phyloP scores from a whole-genome alignment of 2,888 invertebrate genomes.

The Onchidella celtica region DNA sequence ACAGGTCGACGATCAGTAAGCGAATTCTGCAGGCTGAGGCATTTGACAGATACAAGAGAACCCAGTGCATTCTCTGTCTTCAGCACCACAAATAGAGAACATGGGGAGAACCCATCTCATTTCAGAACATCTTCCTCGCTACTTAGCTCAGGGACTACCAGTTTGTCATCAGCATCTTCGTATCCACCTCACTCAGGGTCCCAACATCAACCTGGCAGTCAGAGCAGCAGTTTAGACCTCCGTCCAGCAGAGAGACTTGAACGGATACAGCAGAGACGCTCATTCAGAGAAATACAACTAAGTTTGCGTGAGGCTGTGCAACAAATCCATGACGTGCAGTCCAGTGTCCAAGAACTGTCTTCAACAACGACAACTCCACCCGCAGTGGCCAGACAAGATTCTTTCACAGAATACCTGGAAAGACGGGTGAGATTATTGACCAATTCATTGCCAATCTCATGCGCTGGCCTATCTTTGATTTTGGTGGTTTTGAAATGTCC shows the following conservation, averaged over 20 bases:
- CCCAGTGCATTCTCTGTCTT: constrained; percentile 38
- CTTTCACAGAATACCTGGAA: constrained; percentile 41
- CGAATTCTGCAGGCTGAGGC: background rate
- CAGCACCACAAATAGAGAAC: constrained; percentile 6
- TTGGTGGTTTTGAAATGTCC: no score
- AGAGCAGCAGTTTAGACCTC: background rate
- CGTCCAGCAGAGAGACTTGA: no score
- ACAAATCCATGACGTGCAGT: background rate
- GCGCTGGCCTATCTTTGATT: no score
- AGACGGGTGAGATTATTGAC: constrained; percentile 18
- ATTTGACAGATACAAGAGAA: background rate
- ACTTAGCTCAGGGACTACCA: background rate
- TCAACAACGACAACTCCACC: background rate
- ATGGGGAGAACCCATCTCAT: background rate
- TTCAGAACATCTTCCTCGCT: constrained; percentile 8
- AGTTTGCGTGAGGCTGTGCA: background rate
- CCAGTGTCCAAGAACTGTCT: background rate
- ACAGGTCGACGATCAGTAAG: background rate
- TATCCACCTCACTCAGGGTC: background rate
- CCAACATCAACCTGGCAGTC: background rate
- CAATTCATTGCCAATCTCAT: background rate
- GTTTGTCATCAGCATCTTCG: background rate
- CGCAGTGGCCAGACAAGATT: background rate
- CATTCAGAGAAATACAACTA: background rate
- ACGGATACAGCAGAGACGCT: no score